A percentile compares a stretch with the other conserved stretches of the same genome.
phyloP scores from a whole-genome alignment of 2,113 vertebrate species.

The Petroica traversi region DNA sequence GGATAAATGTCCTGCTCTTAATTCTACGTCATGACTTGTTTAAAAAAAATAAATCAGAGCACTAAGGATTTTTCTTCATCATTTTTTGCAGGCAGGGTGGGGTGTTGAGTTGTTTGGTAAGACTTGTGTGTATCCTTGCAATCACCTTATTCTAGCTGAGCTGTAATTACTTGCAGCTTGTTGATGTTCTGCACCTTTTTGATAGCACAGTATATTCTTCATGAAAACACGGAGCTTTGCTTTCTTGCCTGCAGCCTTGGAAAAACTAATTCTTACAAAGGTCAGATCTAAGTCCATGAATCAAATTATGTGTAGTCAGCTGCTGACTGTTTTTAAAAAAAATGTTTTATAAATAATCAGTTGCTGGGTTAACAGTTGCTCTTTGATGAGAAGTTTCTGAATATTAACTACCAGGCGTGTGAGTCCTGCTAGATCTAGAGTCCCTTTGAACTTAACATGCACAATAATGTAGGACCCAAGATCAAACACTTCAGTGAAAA shows the following conservation, averaged over 20 bases:
- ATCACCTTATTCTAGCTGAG: background rate
- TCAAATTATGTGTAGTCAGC: background rate
- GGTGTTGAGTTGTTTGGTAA: background rate
- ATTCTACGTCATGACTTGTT: background rate
- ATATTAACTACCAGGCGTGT: background rate
- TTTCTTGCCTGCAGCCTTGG: background rate
- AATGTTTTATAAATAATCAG: background rate
- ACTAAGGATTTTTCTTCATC: background rate
- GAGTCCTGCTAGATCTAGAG: background rate
- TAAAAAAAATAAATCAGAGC: background rate
- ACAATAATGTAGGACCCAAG: background rate
- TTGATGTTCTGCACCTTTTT: background rate
- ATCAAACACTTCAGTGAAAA: constrained; percentile 19
- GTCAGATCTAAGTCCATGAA: background rate
- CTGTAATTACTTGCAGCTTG: background rate
- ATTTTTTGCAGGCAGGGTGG: background rate
- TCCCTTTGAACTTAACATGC: constrained; percentile 11
- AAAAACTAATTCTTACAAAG: background rate
- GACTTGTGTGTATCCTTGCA: background rate
- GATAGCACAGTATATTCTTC: background rate
- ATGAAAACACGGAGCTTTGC: background rate
- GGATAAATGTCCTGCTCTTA: background rate
- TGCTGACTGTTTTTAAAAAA: background rate
- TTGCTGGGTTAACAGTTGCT: background rate
- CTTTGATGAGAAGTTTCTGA: constrained; percentile 7